These are phyloP conservation scores for Stegophylla sp. DNA, from an alignment of 2,888 invertebrate genomes.

Conservation along the genomic window DNA sequence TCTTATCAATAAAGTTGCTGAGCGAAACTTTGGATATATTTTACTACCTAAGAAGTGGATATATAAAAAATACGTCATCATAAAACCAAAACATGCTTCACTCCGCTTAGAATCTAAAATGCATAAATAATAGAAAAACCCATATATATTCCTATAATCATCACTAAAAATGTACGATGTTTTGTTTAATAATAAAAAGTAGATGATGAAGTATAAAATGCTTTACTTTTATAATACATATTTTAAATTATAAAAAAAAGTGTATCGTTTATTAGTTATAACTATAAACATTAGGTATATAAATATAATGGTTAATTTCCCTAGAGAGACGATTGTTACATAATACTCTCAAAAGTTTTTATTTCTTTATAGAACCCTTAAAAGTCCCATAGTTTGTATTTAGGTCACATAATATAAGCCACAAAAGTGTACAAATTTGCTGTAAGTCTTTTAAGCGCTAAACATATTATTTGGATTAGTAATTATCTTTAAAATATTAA, in stretches of 20 bases:
- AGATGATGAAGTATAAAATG: no score
- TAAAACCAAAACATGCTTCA: no score
- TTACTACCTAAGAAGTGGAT: no score
- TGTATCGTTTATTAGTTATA: slow-evolving; percentile 51
- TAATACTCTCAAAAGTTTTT: slow-evolving; percentile 48
- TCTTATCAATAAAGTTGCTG: no score
- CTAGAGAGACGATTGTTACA: slow-evolving; percentile 47
- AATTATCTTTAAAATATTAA: slow-evolving; percentile 1
- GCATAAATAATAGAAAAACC: no score
- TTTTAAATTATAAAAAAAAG: slow-evolving; percentile 24
- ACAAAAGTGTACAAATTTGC: slow-evolving; percentile 30
- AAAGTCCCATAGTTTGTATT: slow-evolving; percentile 45
- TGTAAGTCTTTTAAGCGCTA: slow-evolving; percentile 15
- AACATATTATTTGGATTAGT: slow-evolving; percentile 34
- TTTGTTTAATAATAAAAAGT: no score
- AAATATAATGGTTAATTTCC: slow-evolving; percentile 50
- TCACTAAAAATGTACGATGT: no score
- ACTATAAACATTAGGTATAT: slow-evolving; percentile 10
- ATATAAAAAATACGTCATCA: no score
- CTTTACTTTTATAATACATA: no score
- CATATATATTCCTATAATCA: no score
- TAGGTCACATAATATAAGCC: slow-evolving; percentile 54
- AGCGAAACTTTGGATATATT: no score
- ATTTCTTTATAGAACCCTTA: slow-evolving; percentile 42
- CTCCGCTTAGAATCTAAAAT: no score